A percentile compares a stretch with the other conserved stretches of the same genome.
phyloP scores from a whole-genome alignment of 2,888 invertebrate species.

The Hirtodrosophila alboralis region DNA sequence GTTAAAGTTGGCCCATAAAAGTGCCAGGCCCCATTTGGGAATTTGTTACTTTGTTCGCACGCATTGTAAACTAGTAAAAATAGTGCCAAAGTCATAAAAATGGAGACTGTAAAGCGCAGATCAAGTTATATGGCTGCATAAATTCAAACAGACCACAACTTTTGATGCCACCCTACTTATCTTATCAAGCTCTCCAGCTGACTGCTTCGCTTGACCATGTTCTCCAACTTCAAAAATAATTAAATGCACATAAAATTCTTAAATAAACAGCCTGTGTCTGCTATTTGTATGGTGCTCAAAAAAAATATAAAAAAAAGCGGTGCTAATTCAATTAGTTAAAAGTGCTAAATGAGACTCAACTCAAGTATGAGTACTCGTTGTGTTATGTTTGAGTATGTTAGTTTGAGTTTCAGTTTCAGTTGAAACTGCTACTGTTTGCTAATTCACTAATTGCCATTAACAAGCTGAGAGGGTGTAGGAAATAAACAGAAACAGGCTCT shows the following conservation, averaged over 20 bases:
- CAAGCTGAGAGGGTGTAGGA: slow-evolving; percentile 51
- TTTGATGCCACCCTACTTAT: slow-evolving; percentile 36
- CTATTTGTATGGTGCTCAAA: slow-evolving; percentile 23
- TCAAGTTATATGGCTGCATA: slow-evolving; percentile 56
- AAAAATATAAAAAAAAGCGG: slow-evolving; percentile 44
- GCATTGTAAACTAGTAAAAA: slow-evolving; percentile 57
- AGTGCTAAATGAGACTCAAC: slow-evolving; percentile 43
- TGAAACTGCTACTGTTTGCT: slow-evolving; percentile 38
- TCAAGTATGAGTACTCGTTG: slow-evolving; percentile 7
- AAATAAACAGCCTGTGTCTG: slow-evolving; percentile 25
- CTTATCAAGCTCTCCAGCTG: slow-evolving; percentile 20
- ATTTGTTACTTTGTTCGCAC: slow-evolving; percentile 72
- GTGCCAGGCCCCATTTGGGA: slow-evolving; percentile 49
- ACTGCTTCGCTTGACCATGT: slow-evolving; percentile 5
- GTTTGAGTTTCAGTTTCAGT: slow-evolving; percentile 20
- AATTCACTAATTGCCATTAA: slow-evolving; percentile 65
- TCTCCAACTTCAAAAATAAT: slow-evolving; percentile 47
- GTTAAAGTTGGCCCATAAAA: slow-evolving; percentile 40
- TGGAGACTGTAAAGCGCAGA: slow-evolving; percentile 42
- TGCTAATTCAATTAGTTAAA: slow-evolving; percentile 73
- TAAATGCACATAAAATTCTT: slow-evolving; percentile 59
- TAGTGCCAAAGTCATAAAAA: slow-evolving; percentile 67
- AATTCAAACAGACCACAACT: slow-evolving; percentile 42
- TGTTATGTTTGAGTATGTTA: slow-evolving; percentile 25
- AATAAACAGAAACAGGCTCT: slow-evolving; percentile 43